phyloP scores from a whole-genome alignment of 2,797 vertebrate genomes.

The Apodemus agrarius region DNA sequence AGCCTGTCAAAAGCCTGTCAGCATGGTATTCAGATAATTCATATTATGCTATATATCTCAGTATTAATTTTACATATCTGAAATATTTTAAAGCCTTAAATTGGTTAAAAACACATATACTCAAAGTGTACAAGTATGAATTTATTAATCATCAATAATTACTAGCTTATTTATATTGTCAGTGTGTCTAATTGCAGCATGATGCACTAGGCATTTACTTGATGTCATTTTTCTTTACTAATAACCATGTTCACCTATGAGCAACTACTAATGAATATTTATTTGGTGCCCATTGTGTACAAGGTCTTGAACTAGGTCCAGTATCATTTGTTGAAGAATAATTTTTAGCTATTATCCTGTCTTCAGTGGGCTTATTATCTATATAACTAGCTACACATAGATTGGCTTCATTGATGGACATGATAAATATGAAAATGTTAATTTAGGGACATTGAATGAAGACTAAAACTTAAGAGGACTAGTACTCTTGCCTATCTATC shows the following conservation, averaged over 20 bases:
- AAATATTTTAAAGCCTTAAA: constrained; percentile 8
- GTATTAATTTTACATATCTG: background rate
- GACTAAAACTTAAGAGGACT: constrained; percentile 12
- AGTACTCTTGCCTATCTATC: background rate
- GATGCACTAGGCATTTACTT: background rate
- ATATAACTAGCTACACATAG: background rate
- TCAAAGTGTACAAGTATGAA: background rate
- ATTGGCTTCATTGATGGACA: background rate
- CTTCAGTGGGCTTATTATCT: background rate
- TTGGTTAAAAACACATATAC: constrained; percentile 9
- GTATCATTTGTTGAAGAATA: background rate
- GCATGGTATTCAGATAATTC: background rate
- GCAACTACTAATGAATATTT: constrained; percentile 36
- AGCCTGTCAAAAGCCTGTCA: constrained; percentile 10
- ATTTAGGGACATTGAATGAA: background rate
- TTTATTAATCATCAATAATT: background rate
- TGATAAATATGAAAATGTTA: background rate
- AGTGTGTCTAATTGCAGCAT: background rate
- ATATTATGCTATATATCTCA: background rate
- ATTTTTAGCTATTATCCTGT: background rate
- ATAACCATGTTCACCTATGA: background rate
- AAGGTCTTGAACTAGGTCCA: background rate
- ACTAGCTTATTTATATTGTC: background rate
- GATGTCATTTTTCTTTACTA: constrained; percentile 12
- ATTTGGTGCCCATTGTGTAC: background rate